Evolutionary conservation across 2,888 invertebrate species (phyloP).

Genomic region (Muschampia plurimacula): DNA sequence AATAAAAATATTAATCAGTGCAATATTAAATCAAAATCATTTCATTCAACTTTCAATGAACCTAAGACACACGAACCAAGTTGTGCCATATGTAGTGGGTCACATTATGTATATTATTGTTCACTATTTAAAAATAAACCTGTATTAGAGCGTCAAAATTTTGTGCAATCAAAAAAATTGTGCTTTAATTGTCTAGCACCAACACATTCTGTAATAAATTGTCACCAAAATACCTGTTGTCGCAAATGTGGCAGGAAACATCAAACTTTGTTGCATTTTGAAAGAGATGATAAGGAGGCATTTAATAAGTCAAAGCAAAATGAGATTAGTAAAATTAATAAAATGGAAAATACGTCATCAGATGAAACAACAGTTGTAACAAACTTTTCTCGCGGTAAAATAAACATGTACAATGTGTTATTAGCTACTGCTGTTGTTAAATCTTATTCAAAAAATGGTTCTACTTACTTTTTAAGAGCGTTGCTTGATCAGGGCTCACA

Average conservation of each 20-base stretch:
- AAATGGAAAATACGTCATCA: neutral
- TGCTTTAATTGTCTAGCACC: too few relatives aligned
- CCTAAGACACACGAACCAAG: neutral
- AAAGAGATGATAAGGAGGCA: too few relatives aligned
- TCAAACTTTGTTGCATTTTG: too few relatives aligned
- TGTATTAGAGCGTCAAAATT: too few relatives aligned
- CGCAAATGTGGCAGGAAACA: too few relatives aligned
- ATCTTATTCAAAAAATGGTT: slow-evolving; percentile 18
- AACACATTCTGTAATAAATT: too few relatives aligned
- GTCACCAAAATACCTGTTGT: too few relatives aligned
- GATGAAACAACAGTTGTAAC: neutral
- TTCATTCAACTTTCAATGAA: neutral
- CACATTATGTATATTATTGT: neutral
- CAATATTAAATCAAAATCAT: neutral
- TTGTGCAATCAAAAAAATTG: too few relatives aligned
- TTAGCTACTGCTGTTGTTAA: slow-evolving; percentile 37
- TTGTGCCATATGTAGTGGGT: neutral
- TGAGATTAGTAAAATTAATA: neutral
- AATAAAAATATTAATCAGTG: neutral
- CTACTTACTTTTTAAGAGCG: neutral
- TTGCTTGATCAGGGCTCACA: neutral
- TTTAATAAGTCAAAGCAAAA: too few relatives aligned
- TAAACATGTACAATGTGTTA: slow-evolving; percentile 14
- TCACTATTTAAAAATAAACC: too few relatives aligned
- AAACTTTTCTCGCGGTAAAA: neutral